Base-by-base conservation (phyloP, 1,140 invertebrate genomes). In the Leptestheria dahalacensis region DNA sequence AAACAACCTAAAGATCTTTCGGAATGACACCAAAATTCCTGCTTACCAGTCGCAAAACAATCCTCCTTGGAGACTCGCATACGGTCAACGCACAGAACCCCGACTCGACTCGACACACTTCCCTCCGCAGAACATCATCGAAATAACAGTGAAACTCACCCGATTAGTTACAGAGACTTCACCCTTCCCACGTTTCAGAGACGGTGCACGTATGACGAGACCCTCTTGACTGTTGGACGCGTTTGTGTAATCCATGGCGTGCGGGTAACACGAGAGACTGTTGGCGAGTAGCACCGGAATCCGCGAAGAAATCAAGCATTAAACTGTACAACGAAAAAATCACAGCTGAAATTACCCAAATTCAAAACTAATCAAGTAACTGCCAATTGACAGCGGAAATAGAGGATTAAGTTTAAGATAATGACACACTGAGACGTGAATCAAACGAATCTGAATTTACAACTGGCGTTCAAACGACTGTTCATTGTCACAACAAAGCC, bases 181-280 rank as follows among this genome's bases (percentile, higher is more conserved):
- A 64, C 84, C 78, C 70, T 82, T 83, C 53, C 82, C 83, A 65
- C 84, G 75, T 65, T 84, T 84, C 61, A 85, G 69, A 29, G 78
- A 82, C 2, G 83, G 83, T 61, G 82, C 82, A 62, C 83, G 77
- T 47, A 84, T 75, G 6, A 84, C 75, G 65, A 75, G 75, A 65
- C 73, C 75, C 46, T 72, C 71, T n/a, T n/a, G n/a, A n/a, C n/a
- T n/a, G n/a, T n/a, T n/a, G n/a, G n/a, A n/a, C 28, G 69, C 60
- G 57, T 41, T 41, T 6, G 33, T 15, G 33, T 41, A 41, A 15
- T 41, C 33, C 33, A 41, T 41, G 33, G 33, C 33, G 33, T 9
- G 33, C 33, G 15, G 15, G 6, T 6, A 15, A 9, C 33, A 15
- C 15, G 6, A 6, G 33, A 41, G 15, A 41, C 33, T 41, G 15